phyloP scores from a whole-genome alignment of 2,797 vertebrate genomes.

The Toxotes lorentzi region DNA sequence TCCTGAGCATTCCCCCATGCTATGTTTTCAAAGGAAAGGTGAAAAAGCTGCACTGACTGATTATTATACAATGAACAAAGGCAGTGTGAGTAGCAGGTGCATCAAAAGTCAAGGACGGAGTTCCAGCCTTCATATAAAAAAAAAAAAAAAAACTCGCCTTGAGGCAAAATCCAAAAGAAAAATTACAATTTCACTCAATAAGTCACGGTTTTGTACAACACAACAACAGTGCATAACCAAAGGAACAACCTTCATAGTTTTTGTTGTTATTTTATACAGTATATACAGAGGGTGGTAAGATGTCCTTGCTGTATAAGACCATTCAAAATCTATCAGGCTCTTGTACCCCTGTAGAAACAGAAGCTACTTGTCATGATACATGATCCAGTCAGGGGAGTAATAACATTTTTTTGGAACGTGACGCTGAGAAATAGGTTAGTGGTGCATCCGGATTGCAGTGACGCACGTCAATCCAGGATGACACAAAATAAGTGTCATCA shows the following conservation, averaged over 20 bases:
- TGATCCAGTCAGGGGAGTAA: neutral
- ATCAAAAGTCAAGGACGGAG: conserved; percentile 57
- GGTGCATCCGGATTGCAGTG: neutral
- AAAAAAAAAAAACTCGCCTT: conserved; percentile 4
- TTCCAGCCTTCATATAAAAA: conserved; percentile 18
- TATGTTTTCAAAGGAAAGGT: conserved; percentile 30
- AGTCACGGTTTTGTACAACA: neutral
- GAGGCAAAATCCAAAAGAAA: conserved; percentile 34
- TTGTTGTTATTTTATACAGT: neutral
- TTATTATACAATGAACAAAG: conserved; percentile 44
- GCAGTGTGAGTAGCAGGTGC: conserved; percentile 31
- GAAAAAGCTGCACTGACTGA: conserved; percentile 23
- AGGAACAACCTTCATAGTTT: neutral
- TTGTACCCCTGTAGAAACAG: neutral
- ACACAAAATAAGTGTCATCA: neutral
- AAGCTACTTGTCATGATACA: neutral
- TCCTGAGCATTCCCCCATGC: neutral
- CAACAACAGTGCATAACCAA: neutral
- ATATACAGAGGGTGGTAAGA: neutral
- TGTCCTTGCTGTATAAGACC: neutral
- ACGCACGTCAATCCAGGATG: neutral
- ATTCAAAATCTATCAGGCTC: neutral
- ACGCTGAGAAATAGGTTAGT: neutral
- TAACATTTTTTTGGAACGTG: neutral
- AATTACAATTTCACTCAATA: conserved; percentile 30